Evolutionary conservation across 2,797 vertebrate genomes (phyloP).

Genomic region (Parauchenoglanis punctatus): DNA sequence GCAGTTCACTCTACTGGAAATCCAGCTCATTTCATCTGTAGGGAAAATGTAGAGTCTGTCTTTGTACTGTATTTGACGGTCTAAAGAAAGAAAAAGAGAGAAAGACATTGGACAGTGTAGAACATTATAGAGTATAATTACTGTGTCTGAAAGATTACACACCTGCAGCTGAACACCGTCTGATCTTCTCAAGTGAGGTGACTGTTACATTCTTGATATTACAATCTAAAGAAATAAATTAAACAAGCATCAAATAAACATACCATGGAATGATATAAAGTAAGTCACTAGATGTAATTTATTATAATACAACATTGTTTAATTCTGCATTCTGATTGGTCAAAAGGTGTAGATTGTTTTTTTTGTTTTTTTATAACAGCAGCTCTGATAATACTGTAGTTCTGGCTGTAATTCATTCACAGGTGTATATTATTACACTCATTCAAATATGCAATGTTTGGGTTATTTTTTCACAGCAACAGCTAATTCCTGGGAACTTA

Average conservation of each 20-base stretch:
- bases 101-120: neutral
- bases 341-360: no score
- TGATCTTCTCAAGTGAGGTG: neutral
- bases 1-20: slow-evolving; percentile 37
- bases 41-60: slow-evolving; percentile 45
- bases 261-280: neutral
- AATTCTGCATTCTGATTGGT: neutral
- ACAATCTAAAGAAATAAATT: neutral
- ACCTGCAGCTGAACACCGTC: slow-evolving; percentile 2
- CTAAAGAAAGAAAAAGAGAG: neutral
- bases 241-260: neutral
- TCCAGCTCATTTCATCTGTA: slow-evolving; percentile 33
- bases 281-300: neutral
- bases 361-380: neutral
- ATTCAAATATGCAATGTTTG: no score
- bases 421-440: no score
- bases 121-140: neutral
- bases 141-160: neutral
- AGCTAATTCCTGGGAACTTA: no score
- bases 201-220: neutral
- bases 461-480: no score
- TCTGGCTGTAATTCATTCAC: no score
- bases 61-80: slow-evolving; percentile 19
- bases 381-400: neutral
- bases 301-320: neutral